A percentile compares a stretch with the other conserved stretches of the same genome.
Evolutionary conservation across 30 jellyfish, hydroid and myxozoan genomes (phyloP).

Genomic region (Hydra vulgaris): DNA sequence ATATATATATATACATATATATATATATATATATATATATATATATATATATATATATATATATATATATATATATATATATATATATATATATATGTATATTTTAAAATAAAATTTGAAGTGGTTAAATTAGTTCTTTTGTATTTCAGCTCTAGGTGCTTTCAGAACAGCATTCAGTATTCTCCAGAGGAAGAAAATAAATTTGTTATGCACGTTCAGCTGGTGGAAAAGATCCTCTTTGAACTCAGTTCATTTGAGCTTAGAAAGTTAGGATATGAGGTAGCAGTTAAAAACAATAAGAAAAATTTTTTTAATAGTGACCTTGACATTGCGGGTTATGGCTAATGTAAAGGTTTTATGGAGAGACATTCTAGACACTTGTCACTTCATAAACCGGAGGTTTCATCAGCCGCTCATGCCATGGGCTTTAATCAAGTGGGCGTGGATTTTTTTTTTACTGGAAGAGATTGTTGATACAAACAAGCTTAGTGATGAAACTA

Average conservation of each 20-base stretch:
- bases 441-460: not conserved
- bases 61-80: too few species aligned
- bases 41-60: too few species aligned
- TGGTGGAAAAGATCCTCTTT: not conserved
- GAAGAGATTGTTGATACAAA: not conserved
- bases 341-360: not conserved
- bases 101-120: too few species aligned
- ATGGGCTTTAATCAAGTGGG: not conserved
- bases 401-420: not conserved
- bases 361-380: too few species aligned
- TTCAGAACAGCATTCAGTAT: not conserved
- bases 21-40: too few species aligned
- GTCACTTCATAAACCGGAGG: not conserved
- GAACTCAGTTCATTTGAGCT: not conserved
- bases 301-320: not conserved
- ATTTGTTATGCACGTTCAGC: not conserved
- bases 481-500: not conserved
- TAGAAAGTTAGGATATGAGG: not conserved
- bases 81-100: too few species aligned
- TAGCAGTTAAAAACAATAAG: not conserved
- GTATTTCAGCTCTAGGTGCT: not conserved
- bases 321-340: not conserved
- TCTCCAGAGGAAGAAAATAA: not conserved
- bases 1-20: too few species aligned
- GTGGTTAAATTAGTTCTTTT: not conserved